These are phyloP conservation scores for Caenorhabditis inopinata DNA, from an alignment of 1,140 invertebrate genomes.

Conservation along the genomic window DNA sequence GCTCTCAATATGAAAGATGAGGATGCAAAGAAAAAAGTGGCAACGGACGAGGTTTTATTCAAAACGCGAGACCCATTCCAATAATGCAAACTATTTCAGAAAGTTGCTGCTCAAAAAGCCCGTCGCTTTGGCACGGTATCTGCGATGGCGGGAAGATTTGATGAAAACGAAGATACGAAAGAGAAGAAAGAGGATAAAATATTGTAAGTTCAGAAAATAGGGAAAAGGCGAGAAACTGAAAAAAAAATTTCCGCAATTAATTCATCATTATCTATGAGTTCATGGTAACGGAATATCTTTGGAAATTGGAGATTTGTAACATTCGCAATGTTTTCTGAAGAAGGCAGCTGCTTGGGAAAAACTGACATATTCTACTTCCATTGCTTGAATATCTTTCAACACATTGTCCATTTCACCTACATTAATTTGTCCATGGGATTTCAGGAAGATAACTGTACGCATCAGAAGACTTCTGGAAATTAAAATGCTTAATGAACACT, in stretches of 20 bases:
- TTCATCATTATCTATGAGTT: too few species aligned
- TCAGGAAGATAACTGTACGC: background rate
- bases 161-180: background rate
- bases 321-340: background rate
- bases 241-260: too few species aligned
- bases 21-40: constrained; percentile 56
- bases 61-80: background rate
- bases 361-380: background rate
- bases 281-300: too few species aligned
- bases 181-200: constrained; percentile 28
- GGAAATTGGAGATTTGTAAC: background rate
- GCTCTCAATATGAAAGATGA: constrained; percentile 57
- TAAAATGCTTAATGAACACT: too few species aligned
- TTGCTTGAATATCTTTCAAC: background rate
- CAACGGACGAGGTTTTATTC: constrained; percentile 20
- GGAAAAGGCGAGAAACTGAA: too few species aligned
- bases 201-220: background rate
- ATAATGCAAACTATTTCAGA: constrained; percentile 40
- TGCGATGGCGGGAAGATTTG: constrained; percentile 57
- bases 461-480: background rate
- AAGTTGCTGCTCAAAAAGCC: constrained; percentile 49
- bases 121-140: constrained; percentile 53
- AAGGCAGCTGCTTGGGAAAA: background rate
- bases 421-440: background rate
- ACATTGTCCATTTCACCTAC: background rate